phyloP scores from a whole-genome alignment of 2,113 vertebrate species.

The Mionectes macconnelli region DNA sequence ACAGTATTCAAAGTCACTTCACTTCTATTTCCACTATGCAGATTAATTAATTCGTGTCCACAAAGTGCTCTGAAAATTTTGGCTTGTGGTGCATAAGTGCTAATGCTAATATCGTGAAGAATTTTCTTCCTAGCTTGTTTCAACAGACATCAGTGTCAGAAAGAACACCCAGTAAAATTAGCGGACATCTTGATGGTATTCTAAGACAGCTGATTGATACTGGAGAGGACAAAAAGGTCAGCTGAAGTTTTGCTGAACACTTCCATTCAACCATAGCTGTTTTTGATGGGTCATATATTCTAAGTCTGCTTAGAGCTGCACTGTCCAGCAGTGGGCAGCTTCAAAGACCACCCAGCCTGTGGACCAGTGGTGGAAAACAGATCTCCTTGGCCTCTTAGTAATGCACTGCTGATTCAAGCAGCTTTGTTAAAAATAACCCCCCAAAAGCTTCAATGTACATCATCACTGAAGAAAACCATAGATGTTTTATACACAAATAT shows the following conservation, averaged over 20 bases:
- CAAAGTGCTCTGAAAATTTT: neutral
- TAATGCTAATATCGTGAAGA: neutral
- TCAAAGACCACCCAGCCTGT: neutral
- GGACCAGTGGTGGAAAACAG: neutral
- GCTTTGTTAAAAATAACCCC: neutral
- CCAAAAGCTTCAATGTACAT: neutral
- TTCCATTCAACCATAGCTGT: neutral
- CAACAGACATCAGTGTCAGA: neutral
- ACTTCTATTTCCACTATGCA: neutral
- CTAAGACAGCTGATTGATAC: neutral
- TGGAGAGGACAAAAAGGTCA: neutral
- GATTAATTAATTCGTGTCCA: neutral
- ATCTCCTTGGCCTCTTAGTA: neutral
- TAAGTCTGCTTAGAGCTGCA: neutral
- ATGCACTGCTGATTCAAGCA: neutral
- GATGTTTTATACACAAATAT: neutral
- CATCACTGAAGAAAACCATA: neutral
- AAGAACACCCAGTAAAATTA: neutral
- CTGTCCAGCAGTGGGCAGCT: neutral
- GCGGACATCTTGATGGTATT: neutral
- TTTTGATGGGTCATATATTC: neutral
- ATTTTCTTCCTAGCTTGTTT: neutral
- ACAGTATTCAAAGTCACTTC: neutral
- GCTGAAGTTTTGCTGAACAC: neutral
- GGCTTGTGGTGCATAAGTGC: neutral